Conservation (phyloP, 1,140 invertebrate species). For the Bombyx mandarina region DNA sequence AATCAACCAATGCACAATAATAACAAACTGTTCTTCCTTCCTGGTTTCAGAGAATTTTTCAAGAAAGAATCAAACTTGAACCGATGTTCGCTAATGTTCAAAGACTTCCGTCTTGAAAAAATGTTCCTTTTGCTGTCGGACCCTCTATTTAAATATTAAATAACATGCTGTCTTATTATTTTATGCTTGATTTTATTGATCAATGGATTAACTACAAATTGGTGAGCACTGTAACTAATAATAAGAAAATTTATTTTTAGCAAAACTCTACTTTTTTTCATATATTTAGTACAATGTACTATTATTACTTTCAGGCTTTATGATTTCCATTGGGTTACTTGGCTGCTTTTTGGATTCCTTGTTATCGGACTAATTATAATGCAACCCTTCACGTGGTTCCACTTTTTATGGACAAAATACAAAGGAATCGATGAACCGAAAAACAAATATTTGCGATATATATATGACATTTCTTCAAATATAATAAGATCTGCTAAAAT, state of each 20-base stretch:
- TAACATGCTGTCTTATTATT: conserved; percentile 76
- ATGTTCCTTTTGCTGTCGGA: conserved; percentile 81
- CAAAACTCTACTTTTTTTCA: neutral
- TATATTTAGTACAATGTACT: conserved; percentile 1
- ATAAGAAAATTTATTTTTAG: neutral
- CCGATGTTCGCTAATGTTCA: conserved; percentile 56
- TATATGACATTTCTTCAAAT: conserved; percentile 67
- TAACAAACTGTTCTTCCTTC: neutral
- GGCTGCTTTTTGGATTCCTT: conserved; percentile 61
- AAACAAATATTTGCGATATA: conserved; percentile 38
- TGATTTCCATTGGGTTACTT: conserved; percentile 67
- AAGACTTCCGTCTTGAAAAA: conserved; percentile 72
- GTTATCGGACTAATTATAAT: conserved; percentile 67
- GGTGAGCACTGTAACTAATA: conserved; percentile 26
- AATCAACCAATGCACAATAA: neutral
- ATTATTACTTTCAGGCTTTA: conserved; percentile 43
- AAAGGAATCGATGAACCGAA: conserved; percentile 64
- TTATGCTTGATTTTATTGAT: conserved; percentile 68
- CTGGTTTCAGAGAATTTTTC: conserved; percentile 52
- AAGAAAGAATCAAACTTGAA: conserved; percentile 57
- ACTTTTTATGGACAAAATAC: conserved; percentile 74
- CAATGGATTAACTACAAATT: conserved; percentile 51
- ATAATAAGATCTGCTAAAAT: conserved; percentile 75
- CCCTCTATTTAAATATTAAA: conserved; percentile 87
- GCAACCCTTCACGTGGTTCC: conserved; percentile 76